These are phyloP conservation scores for Drosophila sproati DNA, from an alignment of 1,140 invertebrate genomes.

Conservation along the genomic window DNA sequence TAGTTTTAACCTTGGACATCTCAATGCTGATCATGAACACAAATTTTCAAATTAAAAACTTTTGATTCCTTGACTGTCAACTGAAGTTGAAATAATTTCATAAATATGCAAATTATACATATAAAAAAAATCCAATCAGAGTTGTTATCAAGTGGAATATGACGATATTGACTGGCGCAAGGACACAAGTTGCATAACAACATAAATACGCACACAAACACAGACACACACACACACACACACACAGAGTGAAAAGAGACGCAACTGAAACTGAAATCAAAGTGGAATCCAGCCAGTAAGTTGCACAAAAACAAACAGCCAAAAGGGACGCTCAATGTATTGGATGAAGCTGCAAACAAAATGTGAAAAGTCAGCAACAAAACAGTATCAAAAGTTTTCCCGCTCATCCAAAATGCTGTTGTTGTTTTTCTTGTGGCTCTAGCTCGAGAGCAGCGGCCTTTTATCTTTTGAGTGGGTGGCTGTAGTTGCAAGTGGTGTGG, in stretches of 20 bases:
- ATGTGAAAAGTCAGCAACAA: constrained; percentile 60
- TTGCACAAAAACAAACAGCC: constrained; percentile 44
- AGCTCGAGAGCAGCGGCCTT: constrained; percentile 25
- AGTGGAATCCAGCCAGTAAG: constrained; percentile 44
- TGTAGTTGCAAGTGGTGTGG: not conserved
- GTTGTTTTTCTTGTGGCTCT: not conserved
- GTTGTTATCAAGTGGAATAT: constrained; percentile 83
- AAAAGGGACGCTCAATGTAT: constrained; percentile 46
- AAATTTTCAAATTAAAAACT: constrained; percentile 60
- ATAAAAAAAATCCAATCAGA: constrained; percentile 73
- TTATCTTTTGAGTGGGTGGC: constrained; percentile 28
- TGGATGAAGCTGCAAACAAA: constrained; percentile 48
- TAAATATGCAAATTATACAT: constrained; percentile 76
- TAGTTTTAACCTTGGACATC: constrained; percentile 71
- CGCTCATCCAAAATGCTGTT: constrained; percentile 12
- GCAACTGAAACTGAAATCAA: constrained; percentile 50
- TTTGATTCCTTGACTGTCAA: constrained; percentile 14
- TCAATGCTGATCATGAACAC: constrained; percentile 55
- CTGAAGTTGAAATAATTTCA: constrained; percentile 58
- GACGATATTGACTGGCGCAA: constrained; percentile 72
- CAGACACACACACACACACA: constrained; percentile 11
- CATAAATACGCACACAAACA: not conserved
- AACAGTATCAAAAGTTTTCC: constrained; percentile 75
- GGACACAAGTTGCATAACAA: constrained; percentile 32
- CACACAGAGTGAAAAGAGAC: constrained; percentile 15